Evolutionary conservation across 2,113 vertebrate genomes (phyloP).

Genomic region (Aphyosemion australe): DNA sequence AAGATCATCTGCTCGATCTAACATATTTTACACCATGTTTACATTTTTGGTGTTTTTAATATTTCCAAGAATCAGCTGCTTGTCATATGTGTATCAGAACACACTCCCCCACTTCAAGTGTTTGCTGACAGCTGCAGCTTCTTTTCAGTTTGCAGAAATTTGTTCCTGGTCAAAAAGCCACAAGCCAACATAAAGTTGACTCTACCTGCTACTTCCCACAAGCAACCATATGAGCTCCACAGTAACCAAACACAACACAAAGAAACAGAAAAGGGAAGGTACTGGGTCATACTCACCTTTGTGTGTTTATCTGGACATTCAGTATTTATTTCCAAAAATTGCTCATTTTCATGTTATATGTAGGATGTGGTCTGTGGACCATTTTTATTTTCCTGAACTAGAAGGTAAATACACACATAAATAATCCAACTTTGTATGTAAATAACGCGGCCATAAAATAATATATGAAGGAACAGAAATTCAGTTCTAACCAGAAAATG

Average conservation of each 20-base stretch:
- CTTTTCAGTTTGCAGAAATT: conserved; percentile 42
- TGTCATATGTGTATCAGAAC: conserved; percentile 33
- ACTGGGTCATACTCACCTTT: neutral
- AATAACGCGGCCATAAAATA: too few relatives aligned
- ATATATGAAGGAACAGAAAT: too few relatives aligned
- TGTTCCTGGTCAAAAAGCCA: conserved; percentile 41
- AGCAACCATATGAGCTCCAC: conserved; percentile 28
- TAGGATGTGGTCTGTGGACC: too few relatives aligned
- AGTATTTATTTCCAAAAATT: neutral
- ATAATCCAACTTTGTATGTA: too few relatives aligned
- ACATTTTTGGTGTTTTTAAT: conserved; percentile 36
- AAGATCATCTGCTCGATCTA: conserved; percentile 30
- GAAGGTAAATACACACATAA: too few relatives aligned
- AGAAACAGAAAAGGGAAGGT: conserved; percentile 1
- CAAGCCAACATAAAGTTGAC: conserved; percentile 34
- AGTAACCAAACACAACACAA: conserved; percentile 54
- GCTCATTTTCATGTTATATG: neutral
- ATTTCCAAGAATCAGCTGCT: conserved; percentile 40
- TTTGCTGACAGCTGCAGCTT: conserved; percentile 40
- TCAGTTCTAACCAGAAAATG: too few relatives aligned
- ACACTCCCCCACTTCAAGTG: conserved; percentile 31
- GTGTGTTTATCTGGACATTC: neutral
- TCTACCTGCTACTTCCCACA: conserved; percentile 46
- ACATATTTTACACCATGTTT: conserved; percentile 26
- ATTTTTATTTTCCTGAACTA: too few relatives aligned